Base-by-base conservation (phyloP, 2,888 invertebrate species). In the Isoperla grammatica region DNA sequence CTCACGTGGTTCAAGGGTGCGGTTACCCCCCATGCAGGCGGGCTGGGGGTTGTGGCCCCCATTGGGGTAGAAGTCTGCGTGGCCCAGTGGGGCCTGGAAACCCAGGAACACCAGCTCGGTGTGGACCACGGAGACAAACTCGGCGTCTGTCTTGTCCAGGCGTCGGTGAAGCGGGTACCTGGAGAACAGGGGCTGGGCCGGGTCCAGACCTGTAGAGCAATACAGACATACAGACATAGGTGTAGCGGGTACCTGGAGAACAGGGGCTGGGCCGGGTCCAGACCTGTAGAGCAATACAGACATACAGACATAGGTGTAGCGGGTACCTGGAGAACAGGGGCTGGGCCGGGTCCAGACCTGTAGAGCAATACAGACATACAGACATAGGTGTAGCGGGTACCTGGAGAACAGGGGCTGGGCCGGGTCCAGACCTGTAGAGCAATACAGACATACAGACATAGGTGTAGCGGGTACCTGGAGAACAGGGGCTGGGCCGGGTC, bases 11-110 rank as follows among this genome's bases (percentile, higher is more conserved):
- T 29, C 9, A 6, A 29, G 29, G 5, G 8, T 29, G 29, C 5
- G 4, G 22, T 12, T 2, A 12, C 53, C 49, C 0, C 23, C 19
- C n/a, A 5, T 23, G 29, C 59, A 59, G 4, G 43, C 54, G 5
- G 54, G 54, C 54, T 59, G 59, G 2, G 42, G 22, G 4, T 13
- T 17, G 13, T 23, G 22, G 23, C 59, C 59, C 9, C 59, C 53
- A 43, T 59, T 59, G 11, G 59, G 43, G 20, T 54, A 59, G 50
- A 59, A 59, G 46, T 59, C 59, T 2, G 42, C 59, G 54, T 59
- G 59, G 9, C 59, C 59, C 40, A 54, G 45, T 6, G 54, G 43
- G n/a, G 35, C 29, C 29, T 29, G 35, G 42, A 59, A 54, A 17
- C 54, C 39, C 23, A 59, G 19, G 46, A 43, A 23, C 8, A 29